Base-by-base conservation (phyloP, 2,797 vertebrate genomes). In the Epinephelus awoara region DNA sequence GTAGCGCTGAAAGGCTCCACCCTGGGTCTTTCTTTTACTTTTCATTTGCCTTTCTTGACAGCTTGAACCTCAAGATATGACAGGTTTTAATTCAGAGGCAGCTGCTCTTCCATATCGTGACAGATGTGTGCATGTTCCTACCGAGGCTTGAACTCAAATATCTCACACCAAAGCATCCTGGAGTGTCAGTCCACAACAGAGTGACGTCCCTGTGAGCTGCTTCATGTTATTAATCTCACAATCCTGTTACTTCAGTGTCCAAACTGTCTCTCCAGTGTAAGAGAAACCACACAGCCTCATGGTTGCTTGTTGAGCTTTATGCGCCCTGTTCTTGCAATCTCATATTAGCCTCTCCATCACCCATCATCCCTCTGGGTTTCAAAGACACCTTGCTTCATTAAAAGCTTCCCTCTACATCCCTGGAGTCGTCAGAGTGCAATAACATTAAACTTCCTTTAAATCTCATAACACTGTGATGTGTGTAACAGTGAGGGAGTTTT, bases 391-490 rank as follows among this genome's bases (percentile, higher is more conserved):
- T 2, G 44, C 62, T 66, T 72, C 67, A 70, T 72, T 46, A 65
- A 77, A 81, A 74, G 68, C 68, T 72, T 82, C 72, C 71, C 29
- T 67, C 56, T 25, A 23, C 57, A 21, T 82, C 75, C 57, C 64
- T 25, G 67, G 65, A 73, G 67, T 52, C 57, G 44, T 80, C 71
- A n/a, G 71, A 79, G 72, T 78, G 81, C 72, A 88, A 86, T 84
- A 89, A 83, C 71, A 69, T 82, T 75, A 44, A 51, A 79, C 82
- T 79, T 84, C 61, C 66, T 78, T 64, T 72, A 76, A 80, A 84
- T 84, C 73, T 89, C 88, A 88, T 77, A 90, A 91, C 92, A 94
- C 93, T 93, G 93, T 93, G 93, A 94, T 74, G 78, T 80, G 85
- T 75, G 55, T 21, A 77, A 79, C 15, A 38, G 29, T 1, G 27